Evolutionary conservation across 2,113 vertebrate genomes (phyloP).

Genomic region (Indicator indicator): DNA sequence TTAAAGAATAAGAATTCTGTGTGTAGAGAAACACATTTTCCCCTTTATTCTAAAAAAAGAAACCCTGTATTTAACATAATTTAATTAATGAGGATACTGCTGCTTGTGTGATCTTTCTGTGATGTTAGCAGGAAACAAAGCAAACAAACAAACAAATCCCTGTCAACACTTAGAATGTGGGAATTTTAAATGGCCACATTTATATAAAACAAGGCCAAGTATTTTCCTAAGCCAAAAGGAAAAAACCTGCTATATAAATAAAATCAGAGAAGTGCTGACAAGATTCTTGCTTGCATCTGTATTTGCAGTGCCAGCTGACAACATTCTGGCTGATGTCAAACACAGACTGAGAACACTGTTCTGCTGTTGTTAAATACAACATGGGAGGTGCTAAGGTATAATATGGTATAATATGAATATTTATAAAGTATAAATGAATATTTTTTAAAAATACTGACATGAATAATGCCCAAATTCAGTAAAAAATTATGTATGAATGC

Average conservation of each 20-base stretch:
- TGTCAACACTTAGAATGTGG: not conserved
- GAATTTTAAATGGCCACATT: not conserved
- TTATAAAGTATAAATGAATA: not conserved
- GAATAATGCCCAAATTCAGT: not conserved
- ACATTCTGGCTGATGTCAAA: not conserved
- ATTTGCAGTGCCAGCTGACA: not conserved
- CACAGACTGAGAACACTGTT: not conserved
- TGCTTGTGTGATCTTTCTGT: not conserved
- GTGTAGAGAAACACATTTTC: not conserved
- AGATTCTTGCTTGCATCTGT: not conserved
- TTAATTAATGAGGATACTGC: not conserved
- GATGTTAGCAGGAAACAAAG: not conserved
- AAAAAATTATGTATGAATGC: not conserved
- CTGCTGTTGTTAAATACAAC: not conserved
- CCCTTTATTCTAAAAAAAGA: not conserved
- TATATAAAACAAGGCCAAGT: not conserved
- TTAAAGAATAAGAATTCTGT: not conserved
- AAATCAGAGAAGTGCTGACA: not conserved
- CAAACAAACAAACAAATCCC: not conserved
- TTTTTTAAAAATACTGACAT: not conserved
- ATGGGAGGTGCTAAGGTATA: not conserved
- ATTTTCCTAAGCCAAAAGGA: slow-evolving; percentile 8
- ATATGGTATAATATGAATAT: not conserved
- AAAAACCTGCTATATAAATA: not conserved
- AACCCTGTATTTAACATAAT: not conserved